Evolutionary conservation across 2,888 invertebrate species (phyloP).

Genomic region (Cataglyphis rosenhaueri): DNA sequence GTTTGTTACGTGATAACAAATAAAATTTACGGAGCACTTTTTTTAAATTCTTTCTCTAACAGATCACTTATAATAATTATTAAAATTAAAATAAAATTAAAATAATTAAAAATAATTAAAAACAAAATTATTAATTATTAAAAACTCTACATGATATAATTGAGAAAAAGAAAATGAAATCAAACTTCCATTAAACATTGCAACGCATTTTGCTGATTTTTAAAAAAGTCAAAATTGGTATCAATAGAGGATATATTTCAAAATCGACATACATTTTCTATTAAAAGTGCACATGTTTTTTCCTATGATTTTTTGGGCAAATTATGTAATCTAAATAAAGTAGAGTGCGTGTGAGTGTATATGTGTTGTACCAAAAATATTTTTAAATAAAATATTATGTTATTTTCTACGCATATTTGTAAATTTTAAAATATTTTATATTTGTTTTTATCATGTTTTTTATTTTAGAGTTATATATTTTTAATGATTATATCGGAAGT

Average conservation of each 20-base stretch:
- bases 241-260: background rate
- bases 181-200: background rate
- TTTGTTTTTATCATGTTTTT: slow-evolving; percentile 4
- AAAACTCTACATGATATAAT: background rate
- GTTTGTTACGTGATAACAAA: background rate
- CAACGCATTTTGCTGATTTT: background rate
- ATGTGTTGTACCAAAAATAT: background rate
- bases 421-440: background rate
- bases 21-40: background rate
- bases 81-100: too few species aligned
- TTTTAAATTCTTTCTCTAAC: background rate
- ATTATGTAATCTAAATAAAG: background rate
- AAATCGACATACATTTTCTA: background rate
- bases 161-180: background rate
- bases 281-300: background rate
- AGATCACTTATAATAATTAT: background rate
- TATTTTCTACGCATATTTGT: background rate
- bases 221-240: background rate
- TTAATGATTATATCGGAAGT: background rate
- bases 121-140: background rate
- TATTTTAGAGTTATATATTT: background rate
- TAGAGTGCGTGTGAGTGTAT: background rate
- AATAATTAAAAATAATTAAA: background rate
- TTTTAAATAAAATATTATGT: background rate
- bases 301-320: background rate